Base-by-base conservation (phyloP, 2,113 vertebrate genomes). In the Hyperoodon ampullatus region DNA sequence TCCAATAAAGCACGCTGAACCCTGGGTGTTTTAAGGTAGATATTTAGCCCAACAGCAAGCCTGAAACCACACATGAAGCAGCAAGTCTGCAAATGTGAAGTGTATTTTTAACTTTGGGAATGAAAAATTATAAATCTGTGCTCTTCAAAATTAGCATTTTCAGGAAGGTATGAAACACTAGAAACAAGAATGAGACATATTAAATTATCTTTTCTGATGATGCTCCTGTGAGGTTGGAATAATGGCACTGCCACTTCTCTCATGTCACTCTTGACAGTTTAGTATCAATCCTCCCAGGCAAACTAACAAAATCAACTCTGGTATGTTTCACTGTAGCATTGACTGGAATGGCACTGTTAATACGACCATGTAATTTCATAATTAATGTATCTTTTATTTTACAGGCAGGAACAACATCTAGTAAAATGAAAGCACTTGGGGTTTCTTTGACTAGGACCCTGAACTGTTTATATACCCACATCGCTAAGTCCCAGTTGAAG, bases 21-120 rank as follows among this genome's bases (percentile, higher is more conserved):
- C 78, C 83, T 70, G 88, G 58, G 60, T 66, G 63, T 35, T 92
- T 35, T 33, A 42, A 88, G 88, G 66, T 24, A 82, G 93, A 10
- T 63, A 26, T 30, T 19, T 72, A 50, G 89, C 58, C 70, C 61
- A 35, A 60, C 30, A 58, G 88, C 42, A 47, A 80, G 65, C 80
- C 55, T 30, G 72, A 86, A 94, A 50, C 63, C 92, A 55, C 30
- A 14, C 6, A 8, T 12, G 58, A 93, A 94, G 61, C 12, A 84
- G 66, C 24, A 50, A 88, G 30, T 66, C 70, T 87, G 78, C 16
- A 33, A 75, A 68, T 4, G 24, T 21, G 21, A 8, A 28, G 9
- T n/a, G 14, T 70, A 82, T 93, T 97, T 98, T 97, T 96, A 93
- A 93, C 93, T 87, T 94, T 58, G 47, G 28, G 23, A 26, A 68